phyloP scores from a whole-genome alignment of 2,888 invertebrate genomes.

The Eupithecia abbreviata region DNA sequence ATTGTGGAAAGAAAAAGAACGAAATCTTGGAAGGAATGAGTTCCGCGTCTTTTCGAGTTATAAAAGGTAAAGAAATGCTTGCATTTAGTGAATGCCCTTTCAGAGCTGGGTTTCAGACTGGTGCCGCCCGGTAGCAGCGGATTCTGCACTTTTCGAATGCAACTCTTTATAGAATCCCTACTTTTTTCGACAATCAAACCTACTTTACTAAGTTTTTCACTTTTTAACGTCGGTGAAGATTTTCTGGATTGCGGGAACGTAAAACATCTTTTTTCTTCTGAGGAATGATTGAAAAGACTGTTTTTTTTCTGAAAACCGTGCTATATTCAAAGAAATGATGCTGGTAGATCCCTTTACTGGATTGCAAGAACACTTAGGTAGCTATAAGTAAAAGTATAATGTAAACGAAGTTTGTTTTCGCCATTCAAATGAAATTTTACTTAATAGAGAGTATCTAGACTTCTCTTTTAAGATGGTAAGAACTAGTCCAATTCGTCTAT shows the following conservation, averaged over 20 bases:
- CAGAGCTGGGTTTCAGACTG: constrained; percentile 73
- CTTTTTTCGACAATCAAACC: constrained; percentile 78
- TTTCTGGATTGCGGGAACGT: constrained; percentile 45
- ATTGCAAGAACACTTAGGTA: background rate
- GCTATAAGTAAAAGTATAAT: background rate
- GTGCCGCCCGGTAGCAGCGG: constrained; percentile 54
- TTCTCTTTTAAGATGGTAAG: background rate
- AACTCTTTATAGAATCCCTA: constrained; percentile 73
- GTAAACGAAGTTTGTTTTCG: background rate
- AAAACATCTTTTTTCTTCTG: constrained; percentile 34
- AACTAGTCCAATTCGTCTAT: no score
- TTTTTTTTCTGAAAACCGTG: background rate
- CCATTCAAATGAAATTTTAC: background rate
- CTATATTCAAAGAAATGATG: background rate
- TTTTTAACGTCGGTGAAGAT: constrained; percentile 49
- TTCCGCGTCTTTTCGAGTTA: constrained; percentile 75
- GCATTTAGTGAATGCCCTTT: constrained; percentile 82
- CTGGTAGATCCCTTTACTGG: background rate
- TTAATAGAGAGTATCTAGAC: background rate
- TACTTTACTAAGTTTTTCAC: constrained; percentile 55
- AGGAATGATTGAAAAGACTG: constrained; percentile 24
- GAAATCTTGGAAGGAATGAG: constrained; percentile 74
- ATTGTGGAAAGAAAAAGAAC: constrained; percentile 61
- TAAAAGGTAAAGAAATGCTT: constrained; percentile 76
- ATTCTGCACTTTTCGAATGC: constrained; percentile 76